These are phyloP conservation scores for Macaca mulatta DNA, from an alignment of 2,113 vertebrate genomes.

Conservation along the genomic window DNA sequence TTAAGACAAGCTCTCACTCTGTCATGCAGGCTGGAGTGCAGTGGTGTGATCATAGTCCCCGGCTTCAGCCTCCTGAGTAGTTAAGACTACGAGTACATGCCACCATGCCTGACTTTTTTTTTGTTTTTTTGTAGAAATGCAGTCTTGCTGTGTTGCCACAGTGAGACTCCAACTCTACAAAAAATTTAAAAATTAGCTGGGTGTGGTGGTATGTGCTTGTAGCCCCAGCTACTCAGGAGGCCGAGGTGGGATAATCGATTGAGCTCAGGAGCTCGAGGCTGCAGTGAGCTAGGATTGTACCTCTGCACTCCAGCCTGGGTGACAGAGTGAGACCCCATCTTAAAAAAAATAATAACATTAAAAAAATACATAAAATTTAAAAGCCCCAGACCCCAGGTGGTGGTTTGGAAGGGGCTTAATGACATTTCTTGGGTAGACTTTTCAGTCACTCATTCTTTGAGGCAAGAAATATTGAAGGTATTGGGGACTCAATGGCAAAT, in stretches of 20 bases:
- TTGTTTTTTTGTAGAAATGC: too few relatives aligned
- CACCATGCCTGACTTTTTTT: too few relatives aligned
- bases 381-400: neutral
- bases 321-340: neutral
- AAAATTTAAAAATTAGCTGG: too few relatives aligned
- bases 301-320: neutral
- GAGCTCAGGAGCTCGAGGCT: neutral
- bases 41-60: too few relatives aligned
- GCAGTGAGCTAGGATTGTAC: neutral
- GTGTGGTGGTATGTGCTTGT: too few relatives aligned
- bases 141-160: too few relatives aligned
- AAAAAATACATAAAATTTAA: neutral
- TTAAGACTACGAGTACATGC: too few relatives aligned
- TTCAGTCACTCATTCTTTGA: neutral
- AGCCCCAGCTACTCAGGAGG: neutral
- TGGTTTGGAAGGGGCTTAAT: neutral
- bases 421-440: neutral
- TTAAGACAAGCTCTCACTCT: too few relatives aligned
- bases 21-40: too few relatives aligned
- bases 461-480: neutral
- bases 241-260: neutral
- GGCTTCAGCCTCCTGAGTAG: too few relatives aligned
- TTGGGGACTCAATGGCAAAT: neutral
- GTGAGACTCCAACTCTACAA: too few relatives aligned
- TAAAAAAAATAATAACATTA: neutral